Evolutionary conservation across 2,797 vertebrate genomes (phyloP).

Genomic region (Choloepus didactylus): DNA sequence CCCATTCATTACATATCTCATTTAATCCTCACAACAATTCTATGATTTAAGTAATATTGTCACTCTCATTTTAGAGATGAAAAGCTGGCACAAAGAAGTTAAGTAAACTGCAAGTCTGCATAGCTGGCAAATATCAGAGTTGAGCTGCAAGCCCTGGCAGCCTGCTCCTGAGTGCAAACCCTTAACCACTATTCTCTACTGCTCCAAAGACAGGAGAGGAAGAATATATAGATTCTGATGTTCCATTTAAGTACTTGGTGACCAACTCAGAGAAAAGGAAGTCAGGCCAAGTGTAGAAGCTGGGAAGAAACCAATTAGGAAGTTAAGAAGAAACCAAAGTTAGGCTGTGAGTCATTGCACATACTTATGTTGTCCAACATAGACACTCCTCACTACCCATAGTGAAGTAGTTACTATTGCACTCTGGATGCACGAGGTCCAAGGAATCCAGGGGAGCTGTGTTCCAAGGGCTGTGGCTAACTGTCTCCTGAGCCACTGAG

Average conservation of each 20-base stretch:
- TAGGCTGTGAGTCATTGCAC: not conserved
- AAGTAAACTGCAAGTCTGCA: not conserved
- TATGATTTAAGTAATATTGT: not conserved
- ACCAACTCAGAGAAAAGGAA: slow-evolving; percentile 12
- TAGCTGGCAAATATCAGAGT: not conserved
- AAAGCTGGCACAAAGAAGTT: slow-evolving; percentile 28
- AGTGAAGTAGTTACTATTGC: not conserved
- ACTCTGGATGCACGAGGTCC: not conserved
- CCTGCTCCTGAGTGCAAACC: not conserved
- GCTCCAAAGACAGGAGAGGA: slow-evolving; percentile 4
- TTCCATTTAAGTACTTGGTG: slow-evolving; percentile 5
- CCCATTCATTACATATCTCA: not conserved
- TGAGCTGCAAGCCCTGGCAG: not conserved
- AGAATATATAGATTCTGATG: not conserved
- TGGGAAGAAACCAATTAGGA: slow-evolving; percentile 31
- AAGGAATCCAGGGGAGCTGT: not conserved
- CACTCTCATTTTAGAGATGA: slow-evolving; percentile 64
- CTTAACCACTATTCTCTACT: not conserved
- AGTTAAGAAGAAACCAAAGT: not conserved
- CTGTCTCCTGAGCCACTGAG: not conserved
- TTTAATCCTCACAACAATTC: not conserved
- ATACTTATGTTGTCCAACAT: not conserved
- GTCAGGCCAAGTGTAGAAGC: not conserved
- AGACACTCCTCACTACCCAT: not conserved
- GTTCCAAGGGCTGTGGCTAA: slow-evolving; percentile 4